These are phyloP conservation scores for Coptodon rendalli DNA, from an alignment of 2,113 vertebrate genomes.

Conservation along the genomic window DNA sequence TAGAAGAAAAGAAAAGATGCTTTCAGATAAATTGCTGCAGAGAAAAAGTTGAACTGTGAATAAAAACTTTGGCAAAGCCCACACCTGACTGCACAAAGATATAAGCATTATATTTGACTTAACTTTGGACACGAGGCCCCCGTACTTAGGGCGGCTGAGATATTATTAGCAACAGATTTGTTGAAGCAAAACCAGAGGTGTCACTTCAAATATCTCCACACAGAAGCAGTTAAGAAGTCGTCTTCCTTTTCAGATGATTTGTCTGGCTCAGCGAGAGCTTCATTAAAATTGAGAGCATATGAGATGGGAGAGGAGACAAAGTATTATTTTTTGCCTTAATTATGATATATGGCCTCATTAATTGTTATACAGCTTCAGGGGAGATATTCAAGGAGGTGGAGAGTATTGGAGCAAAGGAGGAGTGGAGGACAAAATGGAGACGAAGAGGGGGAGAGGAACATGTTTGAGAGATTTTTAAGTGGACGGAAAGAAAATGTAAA, in stretches of 20 bases:
- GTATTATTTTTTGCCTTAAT: constrained; percentile 29
- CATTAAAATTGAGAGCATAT: constrained; percentile 28
- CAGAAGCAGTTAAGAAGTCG: constrained; percentile 4
- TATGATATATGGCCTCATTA: constrained; percentile 36
- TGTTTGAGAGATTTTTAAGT: background rate
- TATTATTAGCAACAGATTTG: background rate
- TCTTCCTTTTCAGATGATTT: background rate
- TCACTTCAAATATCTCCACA: background rate
- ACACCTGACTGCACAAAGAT: background rate
- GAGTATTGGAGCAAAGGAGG: background rate
- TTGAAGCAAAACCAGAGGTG: background rate
- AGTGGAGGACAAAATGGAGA: background rate
- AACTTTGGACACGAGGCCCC: background rate
- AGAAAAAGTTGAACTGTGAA: background rate
- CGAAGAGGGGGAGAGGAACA: background rate
- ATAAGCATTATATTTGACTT: background rate
- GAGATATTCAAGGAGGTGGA: background rate
- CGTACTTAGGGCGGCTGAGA: background rate
- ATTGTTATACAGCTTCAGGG: constrained; percentile 1
- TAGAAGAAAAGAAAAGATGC: background rate
- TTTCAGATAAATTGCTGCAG: background rate
- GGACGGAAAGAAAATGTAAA: background rate
- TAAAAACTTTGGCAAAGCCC: background rate
- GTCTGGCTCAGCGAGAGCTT: background rate
- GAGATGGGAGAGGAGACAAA: background rate